Evolutionary conservation across 2,113 vertebrate genomes (phyloP).

Genomic region (Elephantulus edwardii): DNA sequence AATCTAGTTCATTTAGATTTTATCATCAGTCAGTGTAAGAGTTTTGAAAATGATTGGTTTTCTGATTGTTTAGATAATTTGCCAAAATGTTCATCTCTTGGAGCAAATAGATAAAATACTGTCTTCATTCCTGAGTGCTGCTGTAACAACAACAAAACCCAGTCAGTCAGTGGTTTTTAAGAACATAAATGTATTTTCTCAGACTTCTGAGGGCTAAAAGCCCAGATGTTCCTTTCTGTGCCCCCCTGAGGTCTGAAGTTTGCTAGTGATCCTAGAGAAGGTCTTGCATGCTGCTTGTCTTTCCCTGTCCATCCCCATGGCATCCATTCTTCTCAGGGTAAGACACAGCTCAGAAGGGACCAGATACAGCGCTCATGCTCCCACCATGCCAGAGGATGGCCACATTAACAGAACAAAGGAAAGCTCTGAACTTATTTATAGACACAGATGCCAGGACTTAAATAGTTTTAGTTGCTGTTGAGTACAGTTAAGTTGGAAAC

Average conservation of each 20-base stretch:
- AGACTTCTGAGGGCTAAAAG: not conserved
- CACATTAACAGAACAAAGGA: not conserved
- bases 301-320: not conserved
- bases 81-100: conserved; percentile 38
- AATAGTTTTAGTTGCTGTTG: not conserved
- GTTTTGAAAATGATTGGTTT: not conserved
- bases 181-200: not conserved
- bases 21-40: not conserved
- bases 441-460: not conserved
- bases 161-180: not conserved
- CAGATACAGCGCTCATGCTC: not conserved
- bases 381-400: not conserved
- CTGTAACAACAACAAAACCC: not conserved
- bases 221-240: not conserved
- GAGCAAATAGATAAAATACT: not conserved
- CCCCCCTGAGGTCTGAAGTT: not conserved
- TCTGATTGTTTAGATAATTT: conserved; percentile 12
- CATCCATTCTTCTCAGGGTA: not conserved
- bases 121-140: not conserved
- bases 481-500: no score
- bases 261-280: not conserved
- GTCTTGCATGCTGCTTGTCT: not conserved
- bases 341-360: not conserved
- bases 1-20: conserved; percentile 1
- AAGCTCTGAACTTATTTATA: not conserved